Evolutionary conservation across 2,888 invertebrate species (phyloP).

Genomic region (Gnatocerus cornutus): DNA sequence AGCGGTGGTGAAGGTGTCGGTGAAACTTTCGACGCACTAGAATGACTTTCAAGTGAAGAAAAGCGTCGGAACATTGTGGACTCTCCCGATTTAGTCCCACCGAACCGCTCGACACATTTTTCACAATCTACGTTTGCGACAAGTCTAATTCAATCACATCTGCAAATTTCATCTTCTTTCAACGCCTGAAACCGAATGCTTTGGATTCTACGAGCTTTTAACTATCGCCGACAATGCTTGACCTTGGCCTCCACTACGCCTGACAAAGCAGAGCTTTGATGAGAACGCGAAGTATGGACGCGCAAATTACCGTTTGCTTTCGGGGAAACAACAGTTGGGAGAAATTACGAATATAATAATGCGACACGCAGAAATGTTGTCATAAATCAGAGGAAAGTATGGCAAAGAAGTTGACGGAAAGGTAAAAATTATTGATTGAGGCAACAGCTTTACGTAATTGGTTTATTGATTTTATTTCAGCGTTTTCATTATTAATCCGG

Average conservation of each 20-base stretch:
- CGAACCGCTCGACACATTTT: slow-evolving; percentile 13
- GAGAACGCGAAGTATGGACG: too few relatives aligned
- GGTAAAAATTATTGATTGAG: too few relatives aligned
- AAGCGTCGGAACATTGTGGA: slow-evolving; percentile 63
- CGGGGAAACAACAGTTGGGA: neutral
- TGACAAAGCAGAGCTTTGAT: slow-evolving; percentile 18
- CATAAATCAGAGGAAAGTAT: too few relatives aligned
- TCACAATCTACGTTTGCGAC: slow-evolving; percentile 9
- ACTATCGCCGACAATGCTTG: slow-evolving; percentile 15
- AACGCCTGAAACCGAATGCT: slow-evolving; percentile 14
- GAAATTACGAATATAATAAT: neutral
- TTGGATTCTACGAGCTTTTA: slow-evolving; percentile 16
- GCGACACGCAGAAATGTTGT: too few relatives aligned
- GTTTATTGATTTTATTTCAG: too few relatives aligned
- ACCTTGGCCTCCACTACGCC: slow-evolving; percentile 21
- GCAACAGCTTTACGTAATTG: too few relatives aligned
- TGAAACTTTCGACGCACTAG: slow-evolving; percentile 41
- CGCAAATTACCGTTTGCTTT: slow-evolving; percentile 3
- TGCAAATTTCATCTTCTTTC: neutral
- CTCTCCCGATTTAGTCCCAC: slow-evolving; percentile 9
- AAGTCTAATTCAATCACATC: slow-evolving; percentile 8
- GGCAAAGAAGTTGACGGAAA: too few relatives aligned
- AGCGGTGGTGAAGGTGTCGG: slow-evolving; percentile 56
- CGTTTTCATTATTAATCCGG: too few relatives aligned
- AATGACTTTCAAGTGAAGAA: slow-evolving; percentile 57